Conservation (phyloP, 2,888 invertebrate species). For the Corbicula japonica region DNA sequence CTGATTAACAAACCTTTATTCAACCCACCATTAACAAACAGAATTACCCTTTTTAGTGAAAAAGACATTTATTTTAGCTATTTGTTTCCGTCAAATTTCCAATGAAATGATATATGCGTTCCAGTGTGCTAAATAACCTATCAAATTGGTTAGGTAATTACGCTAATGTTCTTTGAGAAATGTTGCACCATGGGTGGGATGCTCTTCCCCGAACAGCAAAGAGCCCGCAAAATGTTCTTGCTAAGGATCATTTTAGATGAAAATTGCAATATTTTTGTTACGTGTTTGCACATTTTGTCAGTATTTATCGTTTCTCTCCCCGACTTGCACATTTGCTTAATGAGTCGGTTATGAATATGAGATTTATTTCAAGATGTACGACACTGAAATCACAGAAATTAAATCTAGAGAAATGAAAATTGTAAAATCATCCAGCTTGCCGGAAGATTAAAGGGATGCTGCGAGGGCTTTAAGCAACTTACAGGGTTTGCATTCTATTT, state of each 20-base stretch:
- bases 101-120: conserved; percentile 61
- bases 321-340: conserved; percentile 40
- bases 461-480: too few relatives aligned
- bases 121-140: conserved; percentile 53
- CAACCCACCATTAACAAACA: conserved; percentile 38
- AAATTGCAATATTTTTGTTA: conserved; percentile 42
- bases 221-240: conserved; percentile 37
- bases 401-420: too few relatives aligned
- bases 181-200: conserved; percentile 64
- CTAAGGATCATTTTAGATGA: conserved; percentile 34
- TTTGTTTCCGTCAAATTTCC: conserved; percentile 60
- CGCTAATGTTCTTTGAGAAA: conserved; percentile 59
- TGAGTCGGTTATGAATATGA: conserved; percentile 35
- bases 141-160: conserved; percentile 61
- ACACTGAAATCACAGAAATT: too few relatives aligned
- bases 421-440: too few relatives aligned
- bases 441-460: too few relatives aligned
- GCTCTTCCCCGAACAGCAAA: conserved; percentile 22
- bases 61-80: conserved; percentile 60
- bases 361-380: too few relatives aligned
- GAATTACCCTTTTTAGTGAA: conserved; percentile 50
- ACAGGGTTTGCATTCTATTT: too few relatives aligned
- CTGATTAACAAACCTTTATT: conserved; percentile 34
- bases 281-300: conserved; percentile 48
- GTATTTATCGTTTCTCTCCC: conserved; percentile 34